These are phyloP conservation scores for Pachydiplax longipennis DNA, from an alignment of 2,888 invertebrate genomes.

Conservation along the genomic window DNA sequence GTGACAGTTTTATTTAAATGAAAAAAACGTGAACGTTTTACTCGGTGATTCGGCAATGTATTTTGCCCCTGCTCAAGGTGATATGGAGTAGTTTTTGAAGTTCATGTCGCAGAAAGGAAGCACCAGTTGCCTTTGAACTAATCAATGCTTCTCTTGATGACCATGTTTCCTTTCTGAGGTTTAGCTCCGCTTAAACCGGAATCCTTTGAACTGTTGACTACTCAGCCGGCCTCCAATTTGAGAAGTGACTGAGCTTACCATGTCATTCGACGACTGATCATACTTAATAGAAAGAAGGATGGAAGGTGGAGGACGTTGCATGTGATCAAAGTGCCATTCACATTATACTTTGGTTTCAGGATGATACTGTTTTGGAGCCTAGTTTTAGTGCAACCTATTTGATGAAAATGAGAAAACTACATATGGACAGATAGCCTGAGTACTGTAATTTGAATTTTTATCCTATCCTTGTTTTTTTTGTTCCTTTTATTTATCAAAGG, in stretches of 20 bases:
- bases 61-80: conserved; percentile 6
- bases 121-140: conserved; percentile 22
- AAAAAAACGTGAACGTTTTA: neutral
- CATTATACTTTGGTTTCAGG: neutral
- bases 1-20: neutral
- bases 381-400: neutral
- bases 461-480: conserved; percentile 16
- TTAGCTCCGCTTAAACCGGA: neutral
- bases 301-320: neutral
- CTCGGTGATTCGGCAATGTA: neutral
- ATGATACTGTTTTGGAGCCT: neutral
- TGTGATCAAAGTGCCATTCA: conserved; percentile 39
- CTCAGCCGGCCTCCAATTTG: neutral
- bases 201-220: neutral
- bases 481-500: conserved; percentile 3
- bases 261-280: neutral
- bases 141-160: neutral
- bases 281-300: neutral
- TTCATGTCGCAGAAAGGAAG: conserved; percentile 2
- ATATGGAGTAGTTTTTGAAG: neutral
- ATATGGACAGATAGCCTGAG: neutral
- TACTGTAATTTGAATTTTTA: neutral
- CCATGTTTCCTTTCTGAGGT: neutral
- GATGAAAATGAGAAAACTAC: neutral
- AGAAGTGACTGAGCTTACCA: conserved; percentile 18